These are phyloP conservation scores for Dolichallabes microphthalmus DNA, from an alignment of 2,113 vertebrate genomes.

Conservation along the genomic window DNA sequence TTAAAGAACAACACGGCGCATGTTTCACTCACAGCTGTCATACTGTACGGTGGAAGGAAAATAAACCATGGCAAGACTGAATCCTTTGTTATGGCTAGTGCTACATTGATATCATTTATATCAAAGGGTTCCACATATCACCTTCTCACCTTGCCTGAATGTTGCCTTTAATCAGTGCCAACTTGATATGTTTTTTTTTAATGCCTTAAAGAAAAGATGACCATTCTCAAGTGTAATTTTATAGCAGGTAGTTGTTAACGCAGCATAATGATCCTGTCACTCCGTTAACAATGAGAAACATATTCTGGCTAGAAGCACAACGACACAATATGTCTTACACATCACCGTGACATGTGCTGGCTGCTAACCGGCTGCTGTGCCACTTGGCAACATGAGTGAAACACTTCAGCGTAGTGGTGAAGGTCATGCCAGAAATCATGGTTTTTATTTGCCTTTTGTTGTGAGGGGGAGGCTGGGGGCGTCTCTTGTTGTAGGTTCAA, in stretches of 20 bases:
- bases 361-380: conserved; percentile 12
- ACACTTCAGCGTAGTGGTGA: background rate
- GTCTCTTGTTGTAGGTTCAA: background rate
- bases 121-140: conserved; percentile 1
- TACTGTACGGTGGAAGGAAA: background rate
- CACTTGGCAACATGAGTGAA: conserved; percentile 6
- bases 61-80: background rate
- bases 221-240: conserved; percentile 2
- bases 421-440: background rate
- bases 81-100: background rate
- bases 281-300: conserved; percentile 20
- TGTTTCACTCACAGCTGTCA: background rate
- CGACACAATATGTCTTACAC: conserved; percentile 30
- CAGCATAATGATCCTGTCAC: conserved; percentile 26
- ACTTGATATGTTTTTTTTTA: background rate
- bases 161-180: conserved; percentile 11
- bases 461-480: background rate
- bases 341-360: conserved; percentile 36
- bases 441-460: background rate
- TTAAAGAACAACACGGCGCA: conserved; percentile 10
- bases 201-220: conserved; percentile 15
- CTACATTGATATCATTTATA: conserved; percentile 7
- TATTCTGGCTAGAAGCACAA: conserved; percentile 32
- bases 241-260: conserved; percentile 14
- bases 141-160: conserved; percentile 7